Conservation (phyloP, 2,113 vertebrate genomes). For the Capreolus pygargus region DNA sequence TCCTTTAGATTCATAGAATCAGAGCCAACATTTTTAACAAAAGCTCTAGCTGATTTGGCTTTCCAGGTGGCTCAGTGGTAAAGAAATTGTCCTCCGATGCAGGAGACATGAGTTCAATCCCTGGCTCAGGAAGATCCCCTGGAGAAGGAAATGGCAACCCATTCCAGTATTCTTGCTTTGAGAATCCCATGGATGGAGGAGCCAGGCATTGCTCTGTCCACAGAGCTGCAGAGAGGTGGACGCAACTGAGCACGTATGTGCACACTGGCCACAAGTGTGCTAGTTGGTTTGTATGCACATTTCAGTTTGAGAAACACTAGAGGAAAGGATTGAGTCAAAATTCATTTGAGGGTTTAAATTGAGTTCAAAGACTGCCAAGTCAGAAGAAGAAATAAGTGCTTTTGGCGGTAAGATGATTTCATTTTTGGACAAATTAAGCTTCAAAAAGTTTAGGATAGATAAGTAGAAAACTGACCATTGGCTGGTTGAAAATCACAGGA, state of each 20-base stretch:
- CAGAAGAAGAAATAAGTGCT: background rate
- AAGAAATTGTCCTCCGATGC: background rate
- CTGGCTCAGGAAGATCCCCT: background rate
- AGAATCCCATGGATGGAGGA: background rate
- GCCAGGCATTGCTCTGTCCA: background rate
- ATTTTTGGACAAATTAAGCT: background rate
- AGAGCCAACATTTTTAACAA: background rate
- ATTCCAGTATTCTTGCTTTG: background rate
- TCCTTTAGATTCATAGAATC: background rate
- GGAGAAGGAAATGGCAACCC: background rate
- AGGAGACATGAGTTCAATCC: background rate
- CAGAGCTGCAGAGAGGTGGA: background rate
- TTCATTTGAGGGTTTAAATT: constrained; percentile 18
- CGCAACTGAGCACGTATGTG: background rate
- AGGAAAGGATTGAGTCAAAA: background rate
- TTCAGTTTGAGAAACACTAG: background rate
- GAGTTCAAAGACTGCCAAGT: background rate
- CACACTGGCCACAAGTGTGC: background rate
- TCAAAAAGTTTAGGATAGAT: background rate
- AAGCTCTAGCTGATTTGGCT: background rate
- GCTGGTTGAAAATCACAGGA: background rate
- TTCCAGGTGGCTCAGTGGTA: background rate
- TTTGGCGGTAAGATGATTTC: background rate
- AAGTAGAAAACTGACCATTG: background rate
- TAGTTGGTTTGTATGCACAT: background rate